These are phyloP conservation scores for Artibeus jamaicensis DNA, from an alignment of 2,797 vertebrate genomes.

Conservation along the genomic window DNA sequence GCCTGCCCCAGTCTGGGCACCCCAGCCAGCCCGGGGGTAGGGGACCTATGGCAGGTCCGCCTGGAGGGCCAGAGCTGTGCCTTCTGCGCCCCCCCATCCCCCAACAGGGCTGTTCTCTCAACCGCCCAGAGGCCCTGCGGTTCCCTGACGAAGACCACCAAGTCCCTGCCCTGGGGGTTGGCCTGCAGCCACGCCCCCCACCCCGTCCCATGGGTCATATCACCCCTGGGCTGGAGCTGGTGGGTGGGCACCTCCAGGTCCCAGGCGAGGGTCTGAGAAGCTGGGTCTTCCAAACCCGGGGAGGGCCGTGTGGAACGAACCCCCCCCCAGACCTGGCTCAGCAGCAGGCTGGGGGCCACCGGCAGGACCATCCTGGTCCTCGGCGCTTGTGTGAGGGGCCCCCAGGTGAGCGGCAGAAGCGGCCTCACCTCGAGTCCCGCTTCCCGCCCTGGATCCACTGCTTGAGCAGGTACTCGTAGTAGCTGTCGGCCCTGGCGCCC, in stretches of 20 bases:
- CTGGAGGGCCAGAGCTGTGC: too few relatives aligned
- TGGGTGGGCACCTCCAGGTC: neutral
- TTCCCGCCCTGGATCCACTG: conserved; percentile 97
- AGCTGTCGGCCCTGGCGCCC: conserved; percentile 95
- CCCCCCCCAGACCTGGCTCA: neutral
- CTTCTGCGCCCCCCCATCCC: neutral
- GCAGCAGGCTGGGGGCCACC: neutral
- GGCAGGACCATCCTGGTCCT: neutral
- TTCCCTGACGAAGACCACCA: neutral
- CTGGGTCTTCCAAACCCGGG: neutral
- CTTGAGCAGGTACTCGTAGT: conserved; percentile 96
- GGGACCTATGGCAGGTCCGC: neutral
- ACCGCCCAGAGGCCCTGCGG: too few relatives aligned
- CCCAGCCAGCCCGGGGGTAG: neutral
- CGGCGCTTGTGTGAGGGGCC: neutral
- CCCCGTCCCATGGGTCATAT: neutral
- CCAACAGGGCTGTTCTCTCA: too few relatives aligned
- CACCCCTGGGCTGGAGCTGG: neutral
- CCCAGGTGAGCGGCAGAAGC: neutral
- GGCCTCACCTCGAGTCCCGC: conserved; percentile 90
- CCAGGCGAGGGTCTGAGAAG: neutral
- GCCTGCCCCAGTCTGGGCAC: neutral
- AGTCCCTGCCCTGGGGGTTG: neutral
- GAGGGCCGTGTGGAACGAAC: too few relatives aligned
- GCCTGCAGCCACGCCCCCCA: neutral